Conservation (phyloP, 2,797 vertebrate species). For the Phataginus tricuspis region DNA sequence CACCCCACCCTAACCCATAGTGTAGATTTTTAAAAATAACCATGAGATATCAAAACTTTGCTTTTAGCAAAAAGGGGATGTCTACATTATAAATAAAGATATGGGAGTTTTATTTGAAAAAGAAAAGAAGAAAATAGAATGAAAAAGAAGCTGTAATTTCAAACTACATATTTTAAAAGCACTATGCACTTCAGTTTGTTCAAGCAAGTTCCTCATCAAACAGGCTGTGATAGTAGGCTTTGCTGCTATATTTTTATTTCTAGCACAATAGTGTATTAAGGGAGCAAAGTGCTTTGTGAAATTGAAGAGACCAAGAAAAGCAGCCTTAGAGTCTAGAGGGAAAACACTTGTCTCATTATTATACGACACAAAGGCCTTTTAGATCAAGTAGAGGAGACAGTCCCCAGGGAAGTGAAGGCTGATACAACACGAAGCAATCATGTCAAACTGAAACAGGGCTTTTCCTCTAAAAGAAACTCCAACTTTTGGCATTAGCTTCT, state of each 20-base stretch:
- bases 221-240: neutral
- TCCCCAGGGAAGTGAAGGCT: neutral
- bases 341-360: neutral
- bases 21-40: neutral
- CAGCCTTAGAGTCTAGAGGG: neutral
- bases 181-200: neutral
- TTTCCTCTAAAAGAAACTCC: neutral
- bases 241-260: neutral
- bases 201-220: neutral
- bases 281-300: neutral
- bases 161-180: neutral
- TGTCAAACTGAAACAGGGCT: neutral
- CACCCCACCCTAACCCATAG: neutral
- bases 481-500: neutral
- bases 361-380: neutral
- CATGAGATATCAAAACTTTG: neutral
- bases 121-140: neutral
- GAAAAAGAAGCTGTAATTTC: neutral
- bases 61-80: neutral
- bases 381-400: neutral
- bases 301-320: neutral
- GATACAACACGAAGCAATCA: neutral
- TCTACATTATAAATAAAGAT: neutral
- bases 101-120: neutral
- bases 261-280: neutral